phyloP scores from a whole-genome alignment of 64 coral and sea anemone species.

The Trachythela sp. region DNA sequence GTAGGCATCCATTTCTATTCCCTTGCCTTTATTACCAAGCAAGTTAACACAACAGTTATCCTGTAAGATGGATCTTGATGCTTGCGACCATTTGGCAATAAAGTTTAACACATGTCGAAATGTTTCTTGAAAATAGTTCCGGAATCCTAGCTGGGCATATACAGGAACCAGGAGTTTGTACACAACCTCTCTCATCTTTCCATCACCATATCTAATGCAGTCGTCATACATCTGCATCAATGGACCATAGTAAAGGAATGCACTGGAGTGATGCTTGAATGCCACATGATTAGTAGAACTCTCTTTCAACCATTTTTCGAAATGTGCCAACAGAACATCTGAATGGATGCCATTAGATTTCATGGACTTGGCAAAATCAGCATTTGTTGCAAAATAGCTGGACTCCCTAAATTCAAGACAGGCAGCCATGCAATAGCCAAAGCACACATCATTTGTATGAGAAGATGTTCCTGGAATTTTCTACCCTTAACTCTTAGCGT shows the following conservation, averaged over 20 bases:
- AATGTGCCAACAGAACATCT: neutral
- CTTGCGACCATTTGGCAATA: neutral
- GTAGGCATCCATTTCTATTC: constrained; percentile 13
- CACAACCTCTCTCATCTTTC: constrained; percentile 11
- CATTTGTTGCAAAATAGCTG: constrained; percentile 7
- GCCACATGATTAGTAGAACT: neutral
- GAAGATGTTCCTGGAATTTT: neutral
- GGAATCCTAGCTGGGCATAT: constrained; percentile 5
- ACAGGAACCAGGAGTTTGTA: constrained; percentile 14
- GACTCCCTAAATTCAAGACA: constrained; percentile 12
- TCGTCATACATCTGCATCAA: constrained; percentile 21
- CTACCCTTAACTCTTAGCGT: neutral
- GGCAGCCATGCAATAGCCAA: constrained; percentile 5
- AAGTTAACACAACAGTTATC: constrained; percentile 7
- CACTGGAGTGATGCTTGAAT: constrained; percentile 22
- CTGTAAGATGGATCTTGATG: constrained; percentile 7
- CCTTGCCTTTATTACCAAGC: constrained; percentile 16
- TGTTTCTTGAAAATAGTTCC: constrained; percentile 8
- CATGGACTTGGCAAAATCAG: constrained; percentile 15
- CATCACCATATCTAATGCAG: constrained; percentile 9
- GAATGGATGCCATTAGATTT: constrained; percentile 14
- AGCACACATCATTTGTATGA: constrained; percentile 14
- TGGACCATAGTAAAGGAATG: neutral
- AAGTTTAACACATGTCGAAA: neutral
- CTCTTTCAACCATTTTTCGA: constrained; percentile 3